Conservation (phyloP, 35 echinoderm and acorn worm genomes). For the Apostichopus californicus region DNA sequence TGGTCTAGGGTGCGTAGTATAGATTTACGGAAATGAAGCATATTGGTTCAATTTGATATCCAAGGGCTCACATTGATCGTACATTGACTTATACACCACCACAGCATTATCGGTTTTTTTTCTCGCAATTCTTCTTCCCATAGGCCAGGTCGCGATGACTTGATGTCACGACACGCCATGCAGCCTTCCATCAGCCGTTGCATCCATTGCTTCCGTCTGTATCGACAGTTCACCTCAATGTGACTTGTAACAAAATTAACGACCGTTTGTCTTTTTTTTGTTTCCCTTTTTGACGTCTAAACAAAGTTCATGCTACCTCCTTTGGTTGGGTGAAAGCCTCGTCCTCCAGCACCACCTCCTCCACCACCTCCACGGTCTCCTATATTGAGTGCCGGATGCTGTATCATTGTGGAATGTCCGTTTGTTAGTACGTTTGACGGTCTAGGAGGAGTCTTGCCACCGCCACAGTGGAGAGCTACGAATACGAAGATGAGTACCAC, state of each 20-base stretch:
- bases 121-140: background rate
- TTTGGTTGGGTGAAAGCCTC: conserved; percentile 12
- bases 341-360: background rate
- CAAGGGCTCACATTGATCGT: too few relatives aligned
- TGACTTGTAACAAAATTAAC: background rate
- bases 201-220: background rate
- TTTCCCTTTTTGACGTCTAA: background rate
- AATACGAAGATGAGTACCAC: conserved; percentile 51
- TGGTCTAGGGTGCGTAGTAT: too few relatives aligned
- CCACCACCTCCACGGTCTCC: conserved; percentile 5
- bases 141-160: background rate
- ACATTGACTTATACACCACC: too few relatives aligned
- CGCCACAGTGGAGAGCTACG: conserved; percentile 55
- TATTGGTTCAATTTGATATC: too few relatives aligned
- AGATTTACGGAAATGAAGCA: too few relatives aligned
- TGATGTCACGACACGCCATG: background rate
- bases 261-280: too few relatives aligned
- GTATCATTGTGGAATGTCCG: conserved; percentile 46
- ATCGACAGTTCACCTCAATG: background rate
- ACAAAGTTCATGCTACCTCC: conserved; percentile 50
- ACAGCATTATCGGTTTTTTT: background rate
- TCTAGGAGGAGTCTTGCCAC: conserved; percentile 16
- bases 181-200: background rate
- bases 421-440: conserved; percentile 32
- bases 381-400: conserved; percentile 43